Percentiles rank a stretch among this genome's conserved stretches.
These are phyloP conservation scores for Oxycera nigricornis DNA, from an alignment of 2,888 invertebrate genomes.

Conservation along the genomic window DNA sequence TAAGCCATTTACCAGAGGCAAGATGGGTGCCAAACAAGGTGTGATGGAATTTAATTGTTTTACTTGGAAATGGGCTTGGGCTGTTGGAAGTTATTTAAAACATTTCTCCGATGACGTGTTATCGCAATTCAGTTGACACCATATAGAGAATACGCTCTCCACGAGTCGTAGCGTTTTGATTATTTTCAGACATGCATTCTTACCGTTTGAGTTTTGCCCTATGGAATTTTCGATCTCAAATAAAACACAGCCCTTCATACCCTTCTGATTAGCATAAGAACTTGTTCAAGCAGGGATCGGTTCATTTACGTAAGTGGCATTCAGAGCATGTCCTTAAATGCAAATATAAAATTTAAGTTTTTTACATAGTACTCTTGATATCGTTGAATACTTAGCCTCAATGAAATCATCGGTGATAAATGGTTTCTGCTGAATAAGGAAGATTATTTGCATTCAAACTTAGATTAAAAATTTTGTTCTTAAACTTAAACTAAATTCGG, in stretches of 20 bases:
- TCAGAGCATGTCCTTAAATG: not conserved
- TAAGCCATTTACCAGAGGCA: conserved; percentile 11
- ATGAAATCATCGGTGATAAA: no score
- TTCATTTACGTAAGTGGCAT: not conserved
- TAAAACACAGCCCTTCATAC: not conserved
- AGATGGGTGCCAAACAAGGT: conserved; percentile 35
- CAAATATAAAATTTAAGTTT: no score
- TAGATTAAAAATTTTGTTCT: no score
- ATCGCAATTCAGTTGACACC: not conserved
- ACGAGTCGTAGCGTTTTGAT: not conserved
- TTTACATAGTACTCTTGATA: no score
- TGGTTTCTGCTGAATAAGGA: no score
- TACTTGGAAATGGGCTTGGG: conserved; percentile 11
- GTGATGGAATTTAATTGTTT: conserved; percentile 36
- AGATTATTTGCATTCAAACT: no score
- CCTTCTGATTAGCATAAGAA: not conserved
- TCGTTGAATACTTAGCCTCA: no score
- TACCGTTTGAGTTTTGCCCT: not conserved
- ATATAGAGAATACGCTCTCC: not conserved
- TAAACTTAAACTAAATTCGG: no score
- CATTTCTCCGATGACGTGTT: not conserved
- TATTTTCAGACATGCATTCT: not conserved
- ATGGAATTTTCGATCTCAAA: not conserved
- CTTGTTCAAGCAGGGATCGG: not conserved
- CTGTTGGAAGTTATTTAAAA: not conserved